Base-by-base conservation (phyloP, 92 coral and sea anemone species). In the Zoanthus sansibaricus region DNA sequence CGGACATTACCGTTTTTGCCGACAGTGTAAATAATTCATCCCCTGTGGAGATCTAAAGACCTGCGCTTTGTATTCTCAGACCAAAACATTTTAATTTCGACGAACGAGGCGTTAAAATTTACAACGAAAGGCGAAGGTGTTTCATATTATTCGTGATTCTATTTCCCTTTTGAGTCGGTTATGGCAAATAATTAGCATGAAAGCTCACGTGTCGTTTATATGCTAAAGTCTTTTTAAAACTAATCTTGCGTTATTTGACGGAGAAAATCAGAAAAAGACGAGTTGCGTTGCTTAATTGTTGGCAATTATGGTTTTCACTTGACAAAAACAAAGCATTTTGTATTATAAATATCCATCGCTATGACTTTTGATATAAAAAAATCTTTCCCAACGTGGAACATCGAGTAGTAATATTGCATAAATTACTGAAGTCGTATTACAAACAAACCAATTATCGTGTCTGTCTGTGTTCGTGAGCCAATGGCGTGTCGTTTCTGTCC, bases 371-470 rank as follows among this genome's bases (percentile, higher is more conserved):
- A 87, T 77, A 64, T 21, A 61, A 21, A 69, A 71, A 69, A 73
- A 59, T 83, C 75, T 58, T 52, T 68, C 74, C 12, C 72, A 44
- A 55, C 55, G 71, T 88, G 70, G 77, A 86, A 86, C 78, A 79
- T 67, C 86, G 76, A 72, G 71, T 70, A 75, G 97, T 90, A 93
- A 90, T 93, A 89, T 89, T 91, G 98, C 93, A 94, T 94, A 93
- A 91, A 94, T 94, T 94, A 93, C 79, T 82, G 66, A 87, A 85
- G 86, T 75, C 86, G 92, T 71, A 87, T 93, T 86, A 87, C 85
- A 89, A 87, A 83, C 92, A 92, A 92, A 92, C 95, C 95, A 92
- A 92, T 90, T 90, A 92, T 83, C 90, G 83, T 90, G 94, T 88
- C 91, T 85, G 91, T 84, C 86, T 79, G 42, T 72, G 76, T 77